Evolutionary conservation across 35 echinoderm and acorn worm species (phyloP).

Genomic region (Acanthaster planci): DNA sequence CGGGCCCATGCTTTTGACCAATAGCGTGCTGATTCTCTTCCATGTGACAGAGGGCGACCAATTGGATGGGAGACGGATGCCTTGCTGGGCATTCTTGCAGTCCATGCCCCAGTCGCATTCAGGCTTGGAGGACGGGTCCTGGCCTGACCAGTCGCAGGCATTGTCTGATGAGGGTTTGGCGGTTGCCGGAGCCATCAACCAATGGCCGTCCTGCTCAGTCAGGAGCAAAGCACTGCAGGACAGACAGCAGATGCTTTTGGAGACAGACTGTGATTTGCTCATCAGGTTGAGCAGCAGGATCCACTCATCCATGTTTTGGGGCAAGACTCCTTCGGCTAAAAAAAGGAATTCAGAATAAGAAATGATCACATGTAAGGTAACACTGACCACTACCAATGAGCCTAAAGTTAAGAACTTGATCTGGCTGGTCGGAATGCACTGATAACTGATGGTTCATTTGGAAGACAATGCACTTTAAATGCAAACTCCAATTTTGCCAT

Average conservation of each 20-base stretch:
- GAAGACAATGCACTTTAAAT: no score
- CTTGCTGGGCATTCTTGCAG: neutral
- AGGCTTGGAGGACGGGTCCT: constrained; percentile 1
- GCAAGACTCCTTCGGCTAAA: neutral
- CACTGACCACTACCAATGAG: no score
- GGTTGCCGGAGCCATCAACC: neutral
- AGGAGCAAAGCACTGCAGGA: neutral
- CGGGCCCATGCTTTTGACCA: constrained; percentile 57
- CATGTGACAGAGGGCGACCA: constrained; percentile 71
- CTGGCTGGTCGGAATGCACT: no score
- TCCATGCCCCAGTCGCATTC: constrained; percentile 33
- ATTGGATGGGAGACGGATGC: constrained; percentile 19
- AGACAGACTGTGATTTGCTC: neutral
- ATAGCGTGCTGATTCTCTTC: constrained; percentile 52
- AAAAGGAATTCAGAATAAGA: no score
- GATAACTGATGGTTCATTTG: no score
- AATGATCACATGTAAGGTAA: no score
- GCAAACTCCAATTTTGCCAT: no score
- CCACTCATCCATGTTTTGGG: neutral
- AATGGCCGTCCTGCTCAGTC: neutral
- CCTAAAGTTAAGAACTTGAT: no score
- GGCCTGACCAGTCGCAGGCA: constrained; percentile 1
- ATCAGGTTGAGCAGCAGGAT: neutral
- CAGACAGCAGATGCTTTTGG: neutral
- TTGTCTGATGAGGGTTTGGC: neutral